phyloP scores from a whole-genome alignment of 2,113 vertebrate genomes.

The Forbesichthys agassizii region DNA sequence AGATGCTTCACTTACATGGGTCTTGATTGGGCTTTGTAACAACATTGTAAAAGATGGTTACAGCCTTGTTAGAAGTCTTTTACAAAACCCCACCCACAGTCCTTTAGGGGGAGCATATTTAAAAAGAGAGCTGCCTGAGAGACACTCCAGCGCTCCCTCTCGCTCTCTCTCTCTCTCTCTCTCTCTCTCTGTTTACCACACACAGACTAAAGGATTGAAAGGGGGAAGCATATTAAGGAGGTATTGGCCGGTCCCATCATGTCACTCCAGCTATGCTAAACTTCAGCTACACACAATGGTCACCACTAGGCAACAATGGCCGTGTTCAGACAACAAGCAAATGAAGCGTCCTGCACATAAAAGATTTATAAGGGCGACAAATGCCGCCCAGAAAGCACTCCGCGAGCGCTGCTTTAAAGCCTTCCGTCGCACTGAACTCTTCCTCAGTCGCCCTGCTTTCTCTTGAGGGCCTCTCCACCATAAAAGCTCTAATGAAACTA shows the following conservation, averaged over 20 bases:
- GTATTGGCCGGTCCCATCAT: slow-evolving; percentile 53
- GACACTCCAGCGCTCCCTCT: slow-evolving; percentile 23
- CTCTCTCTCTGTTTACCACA: slow-evolving; percentile 62
- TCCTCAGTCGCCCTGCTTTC: slow-evolving; percentile 55
- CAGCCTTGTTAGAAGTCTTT: slow-evolving; percentile 33
- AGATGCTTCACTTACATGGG: background rate
- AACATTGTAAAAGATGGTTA: slow-evolving; percentile 1
- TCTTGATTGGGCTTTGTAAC: slow-evolving; percentile 8
- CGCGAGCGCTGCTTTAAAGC: slow-evolving; percentile 41
- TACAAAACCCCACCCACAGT: slow-evolving; percentile 6
- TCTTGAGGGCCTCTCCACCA: slow-evolving; percentile 56
- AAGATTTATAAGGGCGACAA: slow-evolving; percentile 74
- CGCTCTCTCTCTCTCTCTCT: slow-evolving; percentile 21
- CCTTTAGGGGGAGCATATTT: slow-evolving; percentile 38
- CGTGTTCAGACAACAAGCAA: slow-evolving; percentile 70
- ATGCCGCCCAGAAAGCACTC: slow-evolving; percentile 65
- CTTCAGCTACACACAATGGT: slow-evolving; percentile 57
- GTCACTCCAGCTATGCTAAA: slow-evolving; percentile 66
- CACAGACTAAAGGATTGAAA: slow-evolving; percentile 63
- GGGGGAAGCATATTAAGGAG: slow-evolving; percentile 63
- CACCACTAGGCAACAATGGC: slow-evolving; percentile 60
- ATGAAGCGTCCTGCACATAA: slow-evolving; percentile 63
- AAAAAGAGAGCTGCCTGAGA: slow-evolving; percentile 46
- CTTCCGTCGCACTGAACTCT: slow-evolving; percentile 52
- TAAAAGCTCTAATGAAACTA: slow-evolving; percentile 70